phyloP scores from a whole-genome alignment of 2,888 invertebrate species.

The Melangyna quadrimaculata region DNA sequence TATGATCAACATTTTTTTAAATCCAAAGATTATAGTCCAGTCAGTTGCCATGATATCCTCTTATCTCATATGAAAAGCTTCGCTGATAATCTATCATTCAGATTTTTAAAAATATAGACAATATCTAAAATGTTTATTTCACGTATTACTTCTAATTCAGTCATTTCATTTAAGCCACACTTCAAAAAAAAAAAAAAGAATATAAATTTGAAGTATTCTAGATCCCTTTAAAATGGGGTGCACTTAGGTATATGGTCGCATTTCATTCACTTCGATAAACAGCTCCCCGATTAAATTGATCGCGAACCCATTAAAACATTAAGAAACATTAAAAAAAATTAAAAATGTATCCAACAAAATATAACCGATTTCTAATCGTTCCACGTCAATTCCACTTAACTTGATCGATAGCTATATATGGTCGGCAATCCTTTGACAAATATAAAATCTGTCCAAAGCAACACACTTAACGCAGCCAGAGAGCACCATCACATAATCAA shows the following conservation, averaged over 20 bases:
- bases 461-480: slow-evolving; percentile 37
- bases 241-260: slow-evolving; percentile 10
- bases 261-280: slow-evolving; percentile 14
- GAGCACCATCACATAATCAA: background rate
- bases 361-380: slow-evolving; percentile 57
- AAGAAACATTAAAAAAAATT: background rate
- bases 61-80: too few relatives aligned
- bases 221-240: slow-evolving; percentile 1
- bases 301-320: slow-evolving; percentile 45
- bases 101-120: too few relatives aligned
- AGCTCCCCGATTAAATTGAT: slow-evolving; percentile 41
- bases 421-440: slow-evolving; percentile 68
- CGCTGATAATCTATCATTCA: too few relatives aligned
- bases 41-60: too few relatives aligned
- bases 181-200: background rate
- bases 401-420: slow-evolving; percentile 58
- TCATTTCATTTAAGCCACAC: background rate
- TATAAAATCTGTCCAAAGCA: slow-evolving; percentile 55
- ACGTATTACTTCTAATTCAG: background rate
- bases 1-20: too few relatives aligned
- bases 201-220: background rate
- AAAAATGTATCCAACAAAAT: background rate
- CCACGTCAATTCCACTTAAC: slow-evolving; percentile 63
- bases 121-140: too few relatives aligned
- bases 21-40: too few relatives aligned